Evolutionary conservation across 1,140 invertebrate species (phyloP), one percentile per base, ranked within the genome.

Genomic region (Drosophila ogumai): DNA sequence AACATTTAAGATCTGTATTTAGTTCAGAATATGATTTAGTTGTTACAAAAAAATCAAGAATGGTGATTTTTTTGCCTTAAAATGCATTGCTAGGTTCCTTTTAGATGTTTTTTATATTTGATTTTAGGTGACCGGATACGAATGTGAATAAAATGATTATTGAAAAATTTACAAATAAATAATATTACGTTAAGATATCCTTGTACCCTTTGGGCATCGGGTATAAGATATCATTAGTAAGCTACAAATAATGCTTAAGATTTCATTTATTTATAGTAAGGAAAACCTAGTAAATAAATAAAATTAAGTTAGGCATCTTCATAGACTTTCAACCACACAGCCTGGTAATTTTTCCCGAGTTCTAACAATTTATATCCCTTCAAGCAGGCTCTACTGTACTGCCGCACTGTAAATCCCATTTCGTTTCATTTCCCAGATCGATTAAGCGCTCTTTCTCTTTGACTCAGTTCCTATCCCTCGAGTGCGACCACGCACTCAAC

Each of bases 371-470:
- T 10, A 1, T 60, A 43, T 28, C 13, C 17, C 6, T 40, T 3
- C 15, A 9, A 2, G 17, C 28, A 65, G 15, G 31, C 13, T 25
- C 9, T n/a, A 65, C 40, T 66, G 64, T 54, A 54, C 28, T 6
- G 10, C 15, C 22, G 25, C 19, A 49, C 17, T 36, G 34, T 10
- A 38, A 55, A 58, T 71, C 55, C 44, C 54, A 50, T 50, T 59
- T 72, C 66, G 59, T 56, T 61, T 46, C 49, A 63, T 81, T 75
- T 71, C 82, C 69, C 63, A 57, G 38, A 84, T 88, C 80, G 80
- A 87, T 88, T 75, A 82, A 78, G 67, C 52, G 72, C 64, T 67
- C 66, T 68, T 87, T 73, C 67, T 57, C 82, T 82, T 56, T 71
- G 65, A 22, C 52, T 55, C 52, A 38, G 52, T 55, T 55, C 52